Base-by-base conservation (phyloP, 2,888 invertebrate genomes). In the Salticus scenicus region DNA sequence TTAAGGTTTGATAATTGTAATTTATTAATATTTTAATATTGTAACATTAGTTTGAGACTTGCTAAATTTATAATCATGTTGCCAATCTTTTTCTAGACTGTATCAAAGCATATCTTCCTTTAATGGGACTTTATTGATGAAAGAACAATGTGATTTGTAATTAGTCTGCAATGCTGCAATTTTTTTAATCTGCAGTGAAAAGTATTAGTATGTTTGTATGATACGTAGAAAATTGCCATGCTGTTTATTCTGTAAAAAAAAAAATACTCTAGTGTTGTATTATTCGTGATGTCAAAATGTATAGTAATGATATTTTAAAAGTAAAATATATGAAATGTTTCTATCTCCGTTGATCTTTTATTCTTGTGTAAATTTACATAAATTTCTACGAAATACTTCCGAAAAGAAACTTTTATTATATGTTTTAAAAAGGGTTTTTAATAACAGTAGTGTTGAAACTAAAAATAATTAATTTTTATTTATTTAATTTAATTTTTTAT, bases 301-400 rank as follows among this genome's bases (percentile, higher is more conserved):
- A 86, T 86, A 86, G 85, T 86, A 37, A 85, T 69, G 79, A 86
- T 86, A 86, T 86, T 86, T 86, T 86, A 86, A n/a, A 79, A 86
- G 63, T 86, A 80, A 86, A 80, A 80, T 86, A 70, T 86, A 86
- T 76, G 31, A 86, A 86, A 47, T 86, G 84, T 84, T 78, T 41
- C 28, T 77, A 24, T 42, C 66, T 28, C 47, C 63, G 69, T 31
- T 57, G 30, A 41, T 63, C 57, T 14, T 33, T 83, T 30, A 33
- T 57, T 73, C 66, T 87, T 87, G 80, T 82, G 47, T 47, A 2
- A 12, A n/a, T n/a, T n/a, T n/a, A n/a, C n/a, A n/a, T n/a, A n/a
- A n/a, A n/a, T n/a, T n/a, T n/a, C n/a, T n/a, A n/a, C n/a, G n/a
- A n/a, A n/a, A n/a, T n/a, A n/a, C n/a, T n/a, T n/a, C n/a, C n/a